Conservation (phyloP, 2,113 vertebrate species). For the Xiphorhynchus elegans region DNA sequence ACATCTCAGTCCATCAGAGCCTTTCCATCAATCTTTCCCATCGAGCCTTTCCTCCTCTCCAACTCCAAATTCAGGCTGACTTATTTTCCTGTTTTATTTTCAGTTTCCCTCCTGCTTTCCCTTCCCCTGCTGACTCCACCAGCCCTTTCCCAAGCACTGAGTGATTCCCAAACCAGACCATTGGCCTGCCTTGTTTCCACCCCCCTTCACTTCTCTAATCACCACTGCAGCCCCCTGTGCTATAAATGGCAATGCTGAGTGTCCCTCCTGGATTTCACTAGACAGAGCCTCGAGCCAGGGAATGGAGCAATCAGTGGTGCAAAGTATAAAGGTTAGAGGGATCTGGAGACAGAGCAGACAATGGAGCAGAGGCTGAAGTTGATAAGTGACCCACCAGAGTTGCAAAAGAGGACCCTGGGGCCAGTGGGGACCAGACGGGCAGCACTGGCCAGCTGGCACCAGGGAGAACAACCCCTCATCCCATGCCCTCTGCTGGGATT, state of each 20-base stretch:
- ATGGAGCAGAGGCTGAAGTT: constrained; percentile 6
- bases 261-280: not conserved
- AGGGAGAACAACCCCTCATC: constrained; percentile 14
- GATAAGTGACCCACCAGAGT: constrained; percentile 23
- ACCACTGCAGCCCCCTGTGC: not conserved
- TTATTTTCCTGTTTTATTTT: not conserved
- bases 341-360: not conserved
- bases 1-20: not conserved
- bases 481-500: constrained; percentile 59
- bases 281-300: not conserved
- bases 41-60: not conserved
- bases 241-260: not conserved
- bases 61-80: not conserved
- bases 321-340: constrained; percentile 64
- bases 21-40: not conserved
- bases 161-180: not conserved
- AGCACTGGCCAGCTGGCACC: not conserved
- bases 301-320: constrained; percentile 28
- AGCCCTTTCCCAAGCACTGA: not conserved
- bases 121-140: not conserved
- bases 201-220: not conserved
- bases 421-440: constrained; percentile 12
- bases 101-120: not conserved
- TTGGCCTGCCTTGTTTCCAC: not conserved
- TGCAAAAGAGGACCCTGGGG: constrained; percentile 61